Base-by-base conservation (phyloP, 1,140 invertebrate species). In the Drosophila miranda region DNA sequence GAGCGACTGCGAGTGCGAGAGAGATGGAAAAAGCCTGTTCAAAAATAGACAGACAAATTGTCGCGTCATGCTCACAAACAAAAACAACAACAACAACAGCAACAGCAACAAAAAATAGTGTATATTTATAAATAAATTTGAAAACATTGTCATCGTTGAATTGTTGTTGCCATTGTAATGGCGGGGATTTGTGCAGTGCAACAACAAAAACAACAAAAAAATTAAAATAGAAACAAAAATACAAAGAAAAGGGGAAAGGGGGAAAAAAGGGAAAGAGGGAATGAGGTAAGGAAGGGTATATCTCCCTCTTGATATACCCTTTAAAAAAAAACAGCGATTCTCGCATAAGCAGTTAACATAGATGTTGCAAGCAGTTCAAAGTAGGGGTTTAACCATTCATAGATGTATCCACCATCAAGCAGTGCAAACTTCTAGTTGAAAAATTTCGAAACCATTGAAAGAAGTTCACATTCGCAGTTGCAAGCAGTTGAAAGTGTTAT, bases 21-120 rank as follows among this genome's bases (percentile, higher is more conserved):
- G 26, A 51, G n/a, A 26, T 5, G 5, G 23, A 26, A 26, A 52
- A 41, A 52, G 50, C 43, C 21, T 13, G 56, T 54, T 83, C 34
- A 83, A 72, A 83, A 83, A 83, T 83, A 83, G 80, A 83, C 68
- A 83, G 80, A 83, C 80, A 83, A 83, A 84, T 83, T 83, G 80
- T 83, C 80, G 80, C 80, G 80, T 83, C 80, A 83, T 84, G 71
- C 59, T 48, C 62, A 75, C 66, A 74, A 71, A 64, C 70, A 71
- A 64, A 43, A 66, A 11, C 46, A 30, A 19, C 59, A 67, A 75
- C 61, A 70, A 60, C 42, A 71, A 64, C 70, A 71, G 14, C 64
- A 64, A 63, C 69, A 69, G 41, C 23, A 55, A 42, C 50, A 45
- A 28, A 8, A 45, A 57, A 62, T 45, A 28, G 41, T 38, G 34